phyloP scores from a whole-genome alignment of 2,888 invertebrate species.

The Nyleta sp. region DNA sequence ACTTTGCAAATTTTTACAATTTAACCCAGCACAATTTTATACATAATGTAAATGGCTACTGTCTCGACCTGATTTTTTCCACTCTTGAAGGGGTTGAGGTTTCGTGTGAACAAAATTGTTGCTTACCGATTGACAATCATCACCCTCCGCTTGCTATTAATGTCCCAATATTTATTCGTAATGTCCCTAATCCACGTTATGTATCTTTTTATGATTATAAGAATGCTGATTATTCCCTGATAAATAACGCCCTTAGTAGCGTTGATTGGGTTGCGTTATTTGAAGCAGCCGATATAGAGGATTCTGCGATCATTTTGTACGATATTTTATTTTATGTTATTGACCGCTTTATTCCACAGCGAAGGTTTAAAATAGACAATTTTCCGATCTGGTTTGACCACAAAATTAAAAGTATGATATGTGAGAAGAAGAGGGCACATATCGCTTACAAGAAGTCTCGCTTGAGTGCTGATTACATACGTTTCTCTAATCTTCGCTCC shows the following conservation, averaged over 20 bases:
- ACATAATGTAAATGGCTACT: not conserved
- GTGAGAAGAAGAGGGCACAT: not conserved
- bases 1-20: constrained; percentile 5
- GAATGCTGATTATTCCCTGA: not conserved
- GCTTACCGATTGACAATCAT: not conserved
- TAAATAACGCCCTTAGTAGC: not conserved
- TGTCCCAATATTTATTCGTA: not conserved
- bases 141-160: not conserved
- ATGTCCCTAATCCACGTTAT: not conserved
- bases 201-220: not conserved
- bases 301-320: not conserved
- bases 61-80: constrained; percentile 2
- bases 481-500: not conserved
- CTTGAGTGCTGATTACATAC: not conserved
- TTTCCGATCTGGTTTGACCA: not conserved
- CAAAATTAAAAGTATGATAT: not conserved
- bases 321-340: not conserved
- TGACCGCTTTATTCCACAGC: not conserved
- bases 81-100: too few relatives aligned
- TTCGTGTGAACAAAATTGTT: not conserved
- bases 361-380: not conserved
- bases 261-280: not conserved
- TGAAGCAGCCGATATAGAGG: not conserved
- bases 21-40: too few relatives aligned
- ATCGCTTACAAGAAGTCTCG: not conserved